Evolutionary conservation across 2,797 vertebrate genomes (phyloP).

Genomic region (Scomberomorus guttatus): DNA sequence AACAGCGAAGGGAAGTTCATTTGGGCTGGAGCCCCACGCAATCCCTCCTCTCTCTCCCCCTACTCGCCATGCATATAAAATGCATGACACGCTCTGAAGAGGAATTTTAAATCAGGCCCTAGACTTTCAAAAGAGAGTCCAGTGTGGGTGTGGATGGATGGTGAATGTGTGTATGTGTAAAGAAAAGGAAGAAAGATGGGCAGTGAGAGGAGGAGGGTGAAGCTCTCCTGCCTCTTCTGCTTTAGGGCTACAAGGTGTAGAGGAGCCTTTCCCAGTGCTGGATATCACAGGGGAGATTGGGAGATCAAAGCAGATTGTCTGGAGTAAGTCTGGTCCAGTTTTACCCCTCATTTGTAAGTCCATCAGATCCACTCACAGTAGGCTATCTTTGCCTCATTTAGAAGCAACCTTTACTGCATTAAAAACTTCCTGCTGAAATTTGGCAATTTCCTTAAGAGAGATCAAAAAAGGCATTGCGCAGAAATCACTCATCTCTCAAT

Average conservation of each 20-base stretch:
- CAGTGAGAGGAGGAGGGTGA: constrained; percentile 46
- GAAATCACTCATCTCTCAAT: constrained; percentile 49
- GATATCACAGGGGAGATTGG: constrained; percentile 78
- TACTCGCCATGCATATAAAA: constrained; percentile 84
- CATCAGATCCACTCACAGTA: constrained; percentile 72
- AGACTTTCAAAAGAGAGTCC: constrained; percentile 83
- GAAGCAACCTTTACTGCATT: constrained; percentile 26
- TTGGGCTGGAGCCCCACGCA: constrained; percentile 70
- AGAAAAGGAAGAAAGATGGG: constrained; percentile 57
- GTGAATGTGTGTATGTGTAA: constrained; percentile 48
- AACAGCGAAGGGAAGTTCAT: constrained; percentile 77
- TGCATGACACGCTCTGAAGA: constrained; percentile 83
- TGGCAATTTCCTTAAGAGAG: constrained; percentile 50
- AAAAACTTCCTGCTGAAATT: constrained; percentile 70
- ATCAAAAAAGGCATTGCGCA: not conserved
- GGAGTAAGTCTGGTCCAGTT: constrained; percentile 73
- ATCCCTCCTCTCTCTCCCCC: constrained; percentile 44
- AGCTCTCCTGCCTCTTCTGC: constrained; percentile 73
- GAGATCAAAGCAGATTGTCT: constrained; percentile 84
- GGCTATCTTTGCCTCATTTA: constrained; percentile 57
- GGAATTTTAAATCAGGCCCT: constrained; percentile 85
- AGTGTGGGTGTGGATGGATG: constrained; percentile 70
- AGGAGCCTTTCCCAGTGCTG: constrained; percentile 70
- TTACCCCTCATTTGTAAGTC: constrained; percentile 81
- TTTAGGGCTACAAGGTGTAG: constrained; percentile 83